phyloP scores from a whole-genome alignment of 2,113 vertebrate genomes.

The Rallus limicola region DNA sequence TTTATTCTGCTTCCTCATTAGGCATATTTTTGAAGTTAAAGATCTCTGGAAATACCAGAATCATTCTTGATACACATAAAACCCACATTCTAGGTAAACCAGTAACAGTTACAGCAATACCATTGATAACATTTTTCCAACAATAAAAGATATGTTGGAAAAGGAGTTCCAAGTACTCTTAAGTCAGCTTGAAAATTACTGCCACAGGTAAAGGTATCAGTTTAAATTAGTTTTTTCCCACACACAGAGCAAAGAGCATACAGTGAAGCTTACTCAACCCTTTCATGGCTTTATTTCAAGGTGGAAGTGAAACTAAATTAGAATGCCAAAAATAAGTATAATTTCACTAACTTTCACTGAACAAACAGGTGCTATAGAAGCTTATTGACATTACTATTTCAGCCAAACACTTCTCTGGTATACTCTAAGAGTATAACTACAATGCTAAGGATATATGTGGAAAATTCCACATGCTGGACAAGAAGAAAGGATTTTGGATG shows the following conservation, averaged over 20 bases:
- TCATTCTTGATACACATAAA: neutral
- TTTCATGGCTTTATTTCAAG: conserved; percentile 28
- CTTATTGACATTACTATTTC: neutral
- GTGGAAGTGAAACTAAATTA: conserved; percentile 42
- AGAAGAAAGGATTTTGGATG: neutral
- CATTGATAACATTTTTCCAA: neutral
- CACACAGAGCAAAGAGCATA: neutral
- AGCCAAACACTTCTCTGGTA: neutral
- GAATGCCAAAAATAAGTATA: conserved; percentile 41
- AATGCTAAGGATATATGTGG: neutral
- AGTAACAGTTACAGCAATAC: neutral
- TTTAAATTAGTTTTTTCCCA: neutral
- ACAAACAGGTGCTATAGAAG: neutral
- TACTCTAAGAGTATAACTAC: neutral
- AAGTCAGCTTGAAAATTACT: neutral
- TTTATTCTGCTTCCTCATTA: neutral
- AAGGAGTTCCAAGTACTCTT: neutral
- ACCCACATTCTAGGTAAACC: neutral
- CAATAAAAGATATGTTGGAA: neutral
- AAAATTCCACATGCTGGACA: neutral
- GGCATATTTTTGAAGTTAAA: neutral
- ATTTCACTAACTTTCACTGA: neutral
- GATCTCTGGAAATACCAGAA: neutral
- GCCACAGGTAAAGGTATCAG: neutral
- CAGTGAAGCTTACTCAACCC: neutral